Evolutionary conservation across 2,888 invertebrate genomes (phyloP), one percentile per base, ranked within the genome.

Genomic region (Theristus sp.): DNA sequence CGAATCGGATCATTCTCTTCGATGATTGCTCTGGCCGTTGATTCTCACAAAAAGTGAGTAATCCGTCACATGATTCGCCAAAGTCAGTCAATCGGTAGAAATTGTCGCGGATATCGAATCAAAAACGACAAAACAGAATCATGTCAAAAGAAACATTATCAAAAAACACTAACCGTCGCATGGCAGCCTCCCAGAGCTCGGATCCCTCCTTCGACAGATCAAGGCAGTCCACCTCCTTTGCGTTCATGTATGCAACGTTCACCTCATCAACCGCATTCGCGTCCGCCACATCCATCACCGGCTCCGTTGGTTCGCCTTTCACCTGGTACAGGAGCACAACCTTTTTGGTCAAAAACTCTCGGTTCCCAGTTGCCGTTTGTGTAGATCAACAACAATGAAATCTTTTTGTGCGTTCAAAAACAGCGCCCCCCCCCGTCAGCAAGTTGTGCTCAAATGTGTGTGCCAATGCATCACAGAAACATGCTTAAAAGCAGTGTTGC

Each of bases 181-280:
- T 87, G 20, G 96, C 94, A 1, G 93, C 93, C 71, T 96, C 94
- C 96, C 98, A 98, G 1, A 90, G 86, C 72, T 93, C 93, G 60
- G 85, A 84, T 0, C 96, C 98, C 74, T 98, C 98, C 68, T 90
- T 89, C 31, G 87, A 84, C 53, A 98, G 64, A 75, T 98, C 96
- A 73, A 98, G 79, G 68, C 94, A 94, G 74, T 98, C 96, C 0
- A 96, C 93, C 78, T 94, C 94, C 74, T 96, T 96, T 1, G 96
- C 91, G 75, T 93, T 91, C 75, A 96, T 94, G 74, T 96, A 96
- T 0, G 96, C 96, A 66, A 90, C 79, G 76, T 93, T 91, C 0
- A 80, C 81, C 71, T 81, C 78, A 74, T 77, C 63, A 10, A 63
- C 47, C 22, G 31, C 47, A 20, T 57, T 38, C 24, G 24, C 13